Conservation (phyloP, 2,113 vertebrate genomes). For the rabbit (Oryctolagus cuniculus) region DNA sequence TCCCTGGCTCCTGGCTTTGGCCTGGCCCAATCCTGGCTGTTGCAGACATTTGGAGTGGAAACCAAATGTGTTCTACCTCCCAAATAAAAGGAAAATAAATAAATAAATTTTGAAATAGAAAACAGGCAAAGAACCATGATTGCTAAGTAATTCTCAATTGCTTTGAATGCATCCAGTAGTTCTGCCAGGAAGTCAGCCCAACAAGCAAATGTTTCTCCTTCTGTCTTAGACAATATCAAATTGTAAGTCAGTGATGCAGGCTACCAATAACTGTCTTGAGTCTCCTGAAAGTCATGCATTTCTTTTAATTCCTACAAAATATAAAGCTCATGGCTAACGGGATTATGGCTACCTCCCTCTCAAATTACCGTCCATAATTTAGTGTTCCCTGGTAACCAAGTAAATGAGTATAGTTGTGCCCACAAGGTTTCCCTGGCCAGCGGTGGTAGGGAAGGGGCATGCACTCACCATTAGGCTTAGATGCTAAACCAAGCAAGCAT, state of each 20-base stretch:
- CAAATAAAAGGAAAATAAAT: too few species aligned
- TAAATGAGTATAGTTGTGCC: background rate
- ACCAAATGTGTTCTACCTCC: too few species aligned
- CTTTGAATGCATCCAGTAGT: background rate
- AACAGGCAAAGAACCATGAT: background rate
- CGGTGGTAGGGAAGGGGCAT: background rate
- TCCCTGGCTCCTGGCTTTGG: too few species aligned
- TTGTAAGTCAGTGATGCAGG: background rate
- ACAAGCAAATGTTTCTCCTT: background rate
- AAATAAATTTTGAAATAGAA: background rate
- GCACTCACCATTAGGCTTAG: background rate
- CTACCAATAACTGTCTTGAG: background rate
- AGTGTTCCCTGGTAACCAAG: background rate
- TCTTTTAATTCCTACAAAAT: background rate
- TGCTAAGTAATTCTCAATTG: background rate
- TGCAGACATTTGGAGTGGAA: too few species aligned
- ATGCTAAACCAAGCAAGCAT: background rate
- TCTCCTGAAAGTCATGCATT: background rate
- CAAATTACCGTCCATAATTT: background rate
- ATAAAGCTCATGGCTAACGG: background rate
- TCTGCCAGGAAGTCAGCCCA: background rate
- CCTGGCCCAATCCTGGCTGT: too few species aligned
- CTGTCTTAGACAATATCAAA: background rate
- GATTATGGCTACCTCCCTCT: background rate
- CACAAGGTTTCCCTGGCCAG: background rate